Base-by-base conservation (phyloP, 2,113 vertebrate genomes). In the Leucopternis melanops region DNA sequence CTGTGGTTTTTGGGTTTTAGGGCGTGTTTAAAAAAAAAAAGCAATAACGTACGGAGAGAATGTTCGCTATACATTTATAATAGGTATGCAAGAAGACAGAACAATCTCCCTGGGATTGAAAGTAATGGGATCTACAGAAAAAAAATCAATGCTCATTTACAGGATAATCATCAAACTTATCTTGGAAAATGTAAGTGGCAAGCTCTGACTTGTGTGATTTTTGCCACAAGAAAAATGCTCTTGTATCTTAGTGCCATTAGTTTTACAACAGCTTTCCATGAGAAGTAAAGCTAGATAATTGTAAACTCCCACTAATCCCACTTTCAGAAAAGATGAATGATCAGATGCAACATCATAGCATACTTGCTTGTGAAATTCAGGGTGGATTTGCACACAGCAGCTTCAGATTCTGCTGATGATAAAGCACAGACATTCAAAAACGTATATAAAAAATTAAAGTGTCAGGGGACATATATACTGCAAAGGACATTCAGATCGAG, bases 121-220 rank as follows among this genome's bases (percentile, higher is more conserved):
- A 98, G 95, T 97, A 98, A 82, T 97, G 85, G 81, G 61, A 81
- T 95, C 90, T 93, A 83, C 90, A 93, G 90, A 72, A 86, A 97
- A 98, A 94, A 94, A 95, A 54, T 97, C 94, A 29, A 96, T 97
- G 90, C 86, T 97, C 71, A 97, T 97, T 98, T 98, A 95, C 92
- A 97, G 96, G 66, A 96, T 97, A 97, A 97, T 97, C 91, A 97
- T 93, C 88, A 97, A 96, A 97, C 90, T 94, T 97, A 85, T 92
- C 90, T 95, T 95, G 78, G 78, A 96, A 97, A 97, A 91, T 49
- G 19, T 94, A 97, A 97, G 73, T 97, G 88, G 91, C 84, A 94
- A 95, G 55, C 80, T 97, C 75, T 93, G 83, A 88, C 91, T 95
- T 96, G 58, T 96, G 81, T 96, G 91, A 93, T 92, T 96, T 96